Evolutionary conservation across 2,113 vertebrate genomes (phyloP), one percentile per base, ranked within the genome.

Genomic region (Burhinus oedicnemus): DNA sequence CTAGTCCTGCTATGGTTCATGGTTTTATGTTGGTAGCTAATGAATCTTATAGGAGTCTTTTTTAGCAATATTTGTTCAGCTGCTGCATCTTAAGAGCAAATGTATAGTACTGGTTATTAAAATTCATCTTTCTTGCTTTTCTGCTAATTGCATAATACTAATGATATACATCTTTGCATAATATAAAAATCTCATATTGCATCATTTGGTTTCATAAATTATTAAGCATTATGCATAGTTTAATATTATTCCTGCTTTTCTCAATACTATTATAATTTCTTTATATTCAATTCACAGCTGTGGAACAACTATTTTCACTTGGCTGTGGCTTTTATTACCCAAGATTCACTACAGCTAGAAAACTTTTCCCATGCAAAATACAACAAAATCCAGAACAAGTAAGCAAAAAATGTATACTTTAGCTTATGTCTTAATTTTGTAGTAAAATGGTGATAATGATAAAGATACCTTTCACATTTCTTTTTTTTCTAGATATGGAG

Each of bases 271-370:
- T 95, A 77, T 86, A 61, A 90, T 90, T 96, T 95, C 79, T 66
- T 90, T 57, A 60, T 90, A 93, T 97, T 97, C 78, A 80, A 92
- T 98, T 98, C 97, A 89, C 98, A 99, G 99, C 98, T 99, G 87
- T 99, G 99, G 99, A 99, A 99, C 98, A 99, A 99, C 98, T 99
- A 99, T 97, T 99, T 99, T 98, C 99, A 99, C 98, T 98, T 99
- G 98, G 99, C 99, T 8, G 99, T 99, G 98, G 99, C 99, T 74
- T 99, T 99, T 96, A 99, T 99, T 98, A 99, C 99, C 88, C 99
- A 99, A 96, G 99, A 99, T 94, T 99, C 99, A 83, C 98, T 99
- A 97, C 99, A 99, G 97, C 98, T 99, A 88, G 99, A 99, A 98
- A 99, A 99, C 95, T 99, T 99, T 86, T 99, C 99, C 2, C 98